These are phyloP conservation scores for Trichogramma dendrolimi DNA, from an alignment of 2,888 invertebrate species.

Conservation along the genomic window DNA sequence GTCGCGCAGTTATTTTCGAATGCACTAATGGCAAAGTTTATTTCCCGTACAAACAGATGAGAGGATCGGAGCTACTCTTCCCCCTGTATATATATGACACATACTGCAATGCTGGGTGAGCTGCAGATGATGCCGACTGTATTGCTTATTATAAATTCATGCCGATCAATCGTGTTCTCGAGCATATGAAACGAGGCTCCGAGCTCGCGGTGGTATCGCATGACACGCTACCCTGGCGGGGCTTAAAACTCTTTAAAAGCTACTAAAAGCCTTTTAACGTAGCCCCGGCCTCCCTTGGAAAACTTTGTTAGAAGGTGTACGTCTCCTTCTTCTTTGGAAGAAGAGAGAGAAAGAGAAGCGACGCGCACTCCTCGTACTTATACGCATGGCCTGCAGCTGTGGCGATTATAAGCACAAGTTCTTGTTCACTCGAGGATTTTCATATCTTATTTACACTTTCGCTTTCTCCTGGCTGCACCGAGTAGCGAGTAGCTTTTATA, in stretches of 20 bases:
- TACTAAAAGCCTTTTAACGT: constrained; percentile 46
- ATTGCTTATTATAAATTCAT: not conserved
- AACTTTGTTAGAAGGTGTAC: constrained; percentile 43
- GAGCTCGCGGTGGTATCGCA: constrained; percentile 29
- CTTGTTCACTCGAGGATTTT: no score
- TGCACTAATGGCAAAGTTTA: no score
- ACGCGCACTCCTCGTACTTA: constrained; percentile 9
- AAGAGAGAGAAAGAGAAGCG: constrained; percentile 7
- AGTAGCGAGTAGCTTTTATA: no score
- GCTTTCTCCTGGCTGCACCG: not conserved
- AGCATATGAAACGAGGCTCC: constrained; percentile 5
- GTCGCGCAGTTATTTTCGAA: no score
- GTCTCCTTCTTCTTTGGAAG: not conserved
- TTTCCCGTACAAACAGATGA: no score
- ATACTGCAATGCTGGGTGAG: not conserved
- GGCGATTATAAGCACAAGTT: no score
- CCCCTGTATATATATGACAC: no score
- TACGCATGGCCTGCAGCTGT: no score
- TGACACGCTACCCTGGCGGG: constrained; percentile 28
- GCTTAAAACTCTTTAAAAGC: constrained; percentile 37
- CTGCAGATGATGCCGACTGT: not conserved
- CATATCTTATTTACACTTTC: no score
- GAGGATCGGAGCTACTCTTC: no score
- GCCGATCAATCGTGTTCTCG: constrained; percentile 16
- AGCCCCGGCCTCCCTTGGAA: constrained; percentile 32